Evolutionary conservation across 2,888 invertebrate species (phyloP).

Genomic region (Melinopterus prodromus): DNA sequence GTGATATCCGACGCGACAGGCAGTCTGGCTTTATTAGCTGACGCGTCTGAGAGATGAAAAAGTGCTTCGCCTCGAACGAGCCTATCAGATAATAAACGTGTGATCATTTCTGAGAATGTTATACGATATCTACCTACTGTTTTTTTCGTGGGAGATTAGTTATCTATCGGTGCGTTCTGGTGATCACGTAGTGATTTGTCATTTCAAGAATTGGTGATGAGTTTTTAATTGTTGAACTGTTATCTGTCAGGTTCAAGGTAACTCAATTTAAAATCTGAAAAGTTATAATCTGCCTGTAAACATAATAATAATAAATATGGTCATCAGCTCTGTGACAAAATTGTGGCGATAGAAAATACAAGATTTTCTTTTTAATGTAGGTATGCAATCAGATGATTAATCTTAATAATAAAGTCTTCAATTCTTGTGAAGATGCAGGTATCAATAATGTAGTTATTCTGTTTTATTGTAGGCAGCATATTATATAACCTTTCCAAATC

Average conservation of each 20-base stretch:
- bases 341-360: too few relatives aligned
- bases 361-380: too few relatives aligned
- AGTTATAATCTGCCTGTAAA: too few relatives aligned
- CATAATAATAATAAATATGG: too few relatives aligned
- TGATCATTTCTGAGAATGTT: neutral
- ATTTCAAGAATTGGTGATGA: neutral
- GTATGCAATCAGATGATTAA: too few relatives aligned
- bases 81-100: neutral
- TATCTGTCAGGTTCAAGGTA: neutral
- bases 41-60: neutral
- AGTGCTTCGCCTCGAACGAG: neutral
- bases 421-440: too few relatives aligned
- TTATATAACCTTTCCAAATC: too few relatives aligned
- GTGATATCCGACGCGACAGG: constrained; percentile 4
- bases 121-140: neutral
- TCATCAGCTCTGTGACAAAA: too few relatives aligned
- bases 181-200: neutral
- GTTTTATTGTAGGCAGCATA: too few relatives aligned
- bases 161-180: neutral
- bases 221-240: neutral
- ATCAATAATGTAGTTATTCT: too few relatives aligned
- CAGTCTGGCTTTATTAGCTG: neutral
- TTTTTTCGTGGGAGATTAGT: neutral
- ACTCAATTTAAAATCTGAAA: too few relatives aligned
- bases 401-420: too few relatives aligned